Evolutionary conservation across 92 coral and sea anemone genomes (phyloP).

Genomic region (Paragorgia papillata): DNA sequence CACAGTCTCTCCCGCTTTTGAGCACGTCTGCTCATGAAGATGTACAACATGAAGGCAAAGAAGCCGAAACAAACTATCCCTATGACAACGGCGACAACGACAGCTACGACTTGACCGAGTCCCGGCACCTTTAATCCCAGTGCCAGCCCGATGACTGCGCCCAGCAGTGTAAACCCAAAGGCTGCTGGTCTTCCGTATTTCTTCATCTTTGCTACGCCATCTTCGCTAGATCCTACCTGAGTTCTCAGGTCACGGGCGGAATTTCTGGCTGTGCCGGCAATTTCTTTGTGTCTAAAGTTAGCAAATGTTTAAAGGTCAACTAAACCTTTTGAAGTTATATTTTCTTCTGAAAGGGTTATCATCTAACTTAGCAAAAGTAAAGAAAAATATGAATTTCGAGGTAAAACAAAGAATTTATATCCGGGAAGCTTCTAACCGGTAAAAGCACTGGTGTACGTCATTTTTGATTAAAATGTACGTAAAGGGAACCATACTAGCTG

Average conservation of each 20-base stretch:
- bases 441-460: too few relatives aligned
- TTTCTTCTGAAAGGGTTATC: too few relatives aligned
- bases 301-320: too few relatives aligned
- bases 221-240: slow-evolving; percentile 13
- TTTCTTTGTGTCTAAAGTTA: not conserved
- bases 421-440: too few relatives aligned
- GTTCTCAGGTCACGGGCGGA: not conserved
- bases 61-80: not conserved
- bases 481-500: too few relatives aligned
- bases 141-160: slow-evolving; percentile 3
- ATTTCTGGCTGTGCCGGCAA: not conserved
- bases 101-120: not conserved
- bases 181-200: not conserved
- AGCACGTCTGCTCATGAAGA: not conserved
- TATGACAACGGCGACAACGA: not conserved
- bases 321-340: too few relatives aligned
- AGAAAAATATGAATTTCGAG: too few relatives aligned
- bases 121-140: slow-evolving; percentile 4
- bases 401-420: not conserved
- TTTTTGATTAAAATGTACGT: too few relatives aligned
- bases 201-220: not conserved
- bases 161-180: slow-evolving; percentile 1
- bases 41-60: not conserved
- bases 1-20: not conserved
- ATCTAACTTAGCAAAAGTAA: too few relatives aligned